Conservation (phyloP, 2,113 vertebrate genomes). For the Syngnathus scovelli region DNA sequence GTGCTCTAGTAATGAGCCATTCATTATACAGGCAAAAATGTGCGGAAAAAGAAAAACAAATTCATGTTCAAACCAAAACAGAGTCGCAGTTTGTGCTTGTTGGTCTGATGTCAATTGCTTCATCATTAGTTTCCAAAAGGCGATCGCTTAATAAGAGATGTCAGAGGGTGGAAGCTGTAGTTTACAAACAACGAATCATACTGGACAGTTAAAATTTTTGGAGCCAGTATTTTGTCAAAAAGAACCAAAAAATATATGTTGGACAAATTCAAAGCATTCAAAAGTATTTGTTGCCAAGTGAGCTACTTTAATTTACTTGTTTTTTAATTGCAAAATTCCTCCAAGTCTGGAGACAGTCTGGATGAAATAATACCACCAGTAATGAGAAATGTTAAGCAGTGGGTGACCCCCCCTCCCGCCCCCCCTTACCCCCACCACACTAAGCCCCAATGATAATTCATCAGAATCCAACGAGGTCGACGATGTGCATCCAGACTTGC, state of each 20-base stretch:
- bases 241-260: too few species aligned
- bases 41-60: not conserved
- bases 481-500: not conserved
- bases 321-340: too few species aligned
- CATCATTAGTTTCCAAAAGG: not conserved
- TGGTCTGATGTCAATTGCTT: not conserved
- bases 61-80: not conserved
- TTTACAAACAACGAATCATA: not conserved
- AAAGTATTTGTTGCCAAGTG: too few species aligned
- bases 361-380: too few species aligned
- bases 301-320: too few species aligned
- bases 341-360: too few species aligned
- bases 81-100: not conserved
- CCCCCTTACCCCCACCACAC: not conserved
- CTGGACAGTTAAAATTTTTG: not conserved
- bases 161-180: not conserved
- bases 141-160: not conserved
- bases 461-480: not conserved
- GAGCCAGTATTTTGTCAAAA: too few species aligned
- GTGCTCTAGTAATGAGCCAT: not conserved
- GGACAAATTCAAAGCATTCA: too few species aligned
- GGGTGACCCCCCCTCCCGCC: too few species aligned
- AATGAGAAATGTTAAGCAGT: too few species aligned
- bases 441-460: not conserved
- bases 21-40: not conserved